Percentiles rank a stretch among this genome's conserved stretches.
Evolutionary conservation across 2,113 vertebrate species (phyloP).

Genomic region (Corythornis vintsioides): DNA sequence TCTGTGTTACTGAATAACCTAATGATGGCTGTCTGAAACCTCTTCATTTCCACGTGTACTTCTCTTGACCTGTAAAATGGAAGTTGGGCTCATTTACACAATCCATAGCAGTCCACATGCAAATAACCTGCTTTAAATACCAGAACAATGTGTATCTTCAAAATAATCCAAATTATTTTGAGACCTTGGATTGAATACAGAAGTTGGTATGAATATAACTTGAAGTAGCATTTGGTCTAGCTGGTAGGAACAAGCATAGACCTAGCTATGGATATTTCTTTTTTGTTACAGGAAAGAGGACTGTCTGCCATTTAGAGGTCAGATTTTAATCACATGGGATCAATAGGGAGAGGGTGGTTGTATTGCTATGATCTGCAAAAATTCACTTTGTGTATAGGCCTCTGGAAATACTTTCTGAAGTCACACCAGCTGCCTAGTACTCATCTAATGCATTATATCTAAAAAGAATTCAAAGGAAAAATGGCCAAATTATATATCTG

Average conservation of each 20-base stretch:
- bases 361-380: neutral
- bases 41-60: neutral
- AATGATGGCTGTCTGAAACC: neutral
- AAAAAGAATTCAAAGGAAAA: conserved; percentile 23
- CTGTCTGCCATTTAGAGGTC: neutral
- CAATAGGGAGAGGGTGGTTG: neutral
- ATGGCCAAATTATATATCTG: neutral
- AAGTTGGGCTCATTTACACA: neutral
- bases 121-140: neutral
- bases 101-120: neutral
- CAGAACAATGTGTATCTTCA: accelerated
- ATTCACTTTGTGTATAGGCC: neutral
- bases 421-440: neutral
- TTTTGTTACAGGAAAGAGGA: neutral
- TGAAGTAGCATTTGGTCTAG: neutral
- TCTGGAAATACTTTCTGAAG: neutral
- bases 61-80: neutral
- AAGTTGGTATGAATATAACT: neutral
- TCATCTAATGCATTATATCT: neutral
- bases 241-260: neutral
- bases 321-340: neutral
- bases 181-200: too few species aligned
- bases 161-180: neutral
- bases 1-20: neutral
- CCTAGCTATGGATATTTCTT: neutral